phyloP scores from a whole-genome alignment of 1,140 invertebrate genomes.

The Dysdera silvatica region DNA sequence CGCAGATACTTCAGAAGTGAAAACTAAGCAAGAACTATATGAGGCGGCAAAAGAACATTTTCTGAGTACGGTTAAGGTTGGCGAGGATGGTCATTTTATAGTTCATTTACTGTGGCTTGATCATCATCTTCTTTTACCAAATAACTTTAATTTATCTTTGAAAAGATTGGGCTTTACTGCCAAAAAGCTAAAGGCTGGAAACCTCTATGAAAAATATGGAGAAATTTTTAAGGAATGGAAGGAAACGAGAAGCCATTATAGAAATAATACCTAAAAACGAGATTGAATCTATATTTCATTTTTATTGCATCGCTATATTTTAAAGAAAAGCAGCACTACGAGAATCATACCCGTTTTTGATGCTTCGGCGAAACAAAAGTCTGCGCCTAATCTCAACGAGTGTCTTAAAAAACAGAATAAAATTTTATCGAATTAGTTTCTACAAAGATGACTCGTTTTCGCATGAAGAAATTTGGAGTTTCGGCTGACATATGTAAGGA shows the following conservation, averaged over 20 bases:
- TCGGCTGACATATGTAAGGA: background rate
- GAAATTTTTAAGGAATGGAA: background rate
- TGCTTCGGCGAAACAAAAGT: background rate
- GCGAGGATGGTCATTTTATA: background rate
- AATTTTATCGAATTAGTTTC: conserved; percentile 18
- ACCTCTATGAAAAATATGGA: background rate
- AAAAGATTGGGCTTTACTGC: background rate
- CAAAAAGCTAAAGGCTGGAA: background rate
- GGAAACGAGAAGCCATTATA: background rate
- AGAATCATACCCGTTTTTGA: background rate
- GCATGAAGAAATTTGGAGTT: background rate
- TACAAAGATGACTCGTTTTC: conserved; percentile 30
- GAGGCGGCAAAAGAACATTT: background rate
- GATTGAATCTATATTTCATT: conserved; percentile 8
- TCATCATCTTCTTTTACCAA: background rate
- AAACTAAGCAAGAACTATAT: background rate
- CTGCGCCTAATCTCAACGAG: background rate
- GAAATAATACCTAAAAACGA: conserved; percentile 11
- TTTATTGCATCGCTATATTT: conserved; percentile 28
- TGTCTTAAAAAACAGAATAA: background rate
- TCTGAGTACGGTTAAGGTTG: background rate
- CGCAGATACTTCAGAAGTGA: background rate
- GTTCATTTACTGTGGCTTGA: background rate
- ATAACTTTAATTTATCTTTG: background rate
- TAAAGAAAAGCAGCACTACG: background rate